These are phyloP conservation scores for Ceyx margarethae DNA, from an alignment of 2,113 vertebrate genomes.

Conservation along the genomic window DNA sequence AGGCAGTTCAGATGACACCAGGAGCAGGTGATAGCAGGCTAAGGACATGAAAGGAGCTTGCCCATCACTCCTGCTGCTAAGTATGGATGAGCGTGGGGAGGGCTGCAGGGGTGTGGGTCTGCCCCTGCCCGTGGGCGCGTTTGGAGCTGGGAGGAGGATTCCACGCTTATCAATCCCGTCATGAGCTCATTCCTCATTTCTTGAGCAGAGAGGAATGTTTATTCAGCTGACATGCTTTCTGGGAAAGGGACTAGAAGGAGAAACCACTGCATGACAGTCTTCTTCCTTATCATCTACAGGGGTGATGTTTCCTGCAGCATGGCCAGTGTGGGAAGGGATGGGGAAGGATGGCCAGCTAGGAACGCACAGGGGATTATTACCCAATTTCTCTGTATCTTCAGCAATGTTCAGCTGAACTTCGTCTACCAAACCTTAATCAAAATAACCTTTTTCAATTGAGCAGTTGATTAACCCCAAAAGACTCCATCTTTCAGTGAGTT, in stretches of 20 bases:
- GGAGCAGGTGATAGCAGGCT: neutral
- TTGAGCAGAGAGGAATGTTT: constrained; percentile 46
- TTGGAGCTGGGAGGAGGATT: constrained; percentile 6
- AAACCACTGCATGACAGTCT: neutral
- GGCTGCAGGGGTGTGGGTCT: neutral
- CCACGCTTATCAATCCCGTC: neutral
- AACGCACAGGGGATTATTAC: constrained; percentile 5
- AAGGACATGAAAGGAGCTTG: neutral
- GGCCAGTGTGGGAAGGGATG: neutral
- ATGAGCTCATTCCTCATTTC: constrained; percentile 40
- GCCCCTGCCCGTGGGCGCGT: fast-evolving
- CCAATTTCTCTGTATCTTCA: neutral
- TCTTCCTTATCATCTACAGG: neutral
- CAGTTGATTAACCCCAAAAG: constrained; percentile 5
- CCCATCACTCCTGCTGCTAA: fast-evolving
- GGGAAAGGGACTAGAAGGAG: constrained; percentile 23
- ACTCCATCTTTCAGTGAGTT: constrained; percentile 23
- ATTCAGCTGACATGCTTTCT: constrained; percentile 43
- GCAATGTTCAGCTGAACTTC: neutral
- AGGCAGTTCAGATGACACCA: neutral
- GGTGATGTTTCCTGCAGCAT: neutral
- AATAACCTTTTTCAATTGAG: neutral
- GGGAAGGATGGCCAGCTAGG: neutral
- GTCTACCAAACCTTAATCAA: constrained; percentile 28
- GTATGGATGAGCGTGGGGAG: neutral